Evolutionary conservation across 2,113 vertebrate species (phyloP), one percentile per base, ranked within the genome.

Genomic region (Grus americana): DNA sequence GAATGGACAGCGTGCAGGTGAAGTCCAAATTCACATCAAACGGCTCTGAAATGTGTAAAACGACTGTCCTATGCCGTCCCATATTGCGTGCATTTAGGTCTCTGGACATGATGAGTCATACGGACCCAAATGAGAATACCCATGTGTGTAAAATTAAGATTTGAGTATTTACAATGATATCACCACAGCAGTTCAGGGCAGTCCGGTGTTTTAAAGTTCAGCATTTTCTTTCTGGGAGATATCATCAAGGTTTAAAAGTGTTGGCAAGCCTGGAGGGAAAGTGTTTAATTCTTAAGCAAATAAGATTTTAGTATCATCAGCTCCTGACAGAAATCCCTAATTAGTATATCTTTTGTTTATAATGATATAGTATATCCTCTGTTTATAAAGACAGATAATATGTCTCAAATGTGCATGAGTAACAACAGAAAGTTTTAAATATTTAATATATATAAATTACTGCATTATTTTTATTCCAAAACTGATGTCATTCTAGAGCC

Each of bases 141-240:
- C 93, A 95, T 82, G 71, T 83, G 92, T 46, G 46, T 58, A 71
- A 93, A 90, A 95, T 88, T 93, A 91, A 92, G 93, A 88, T 40
- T 12, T 46, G 62, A 83, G 46, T 62, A 58, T 76, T 88, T 85
- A 54, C 80, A 93, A 73, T 82, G 6, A 90, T 79, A 94, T 79
- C 87, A 95, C 46, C 3, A 12, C 58, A 61, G 81, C 74, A 85
- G 62, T 81, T 95, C 92, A 71, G 68, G 74, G n/a, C 55, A 79
- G 27, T 18, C 66, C 47, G 57, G 58, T 38, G 36, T 76, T 94
- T 92, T 79, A 58, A 82, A 88, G 2, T 8, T 72, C 66, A 81
- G 30, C 12, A 11, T 88, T 89, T 85, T 71, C 54, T 91, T 91
- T 63, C 62, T 81, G 49, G 36, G 36, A 65, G 44, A 79, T 63